Evolutionary conservation across 2,797 vertebrate genomes (phyloP).

Genomic region (Heteromormyrus szaboi): DNA sequence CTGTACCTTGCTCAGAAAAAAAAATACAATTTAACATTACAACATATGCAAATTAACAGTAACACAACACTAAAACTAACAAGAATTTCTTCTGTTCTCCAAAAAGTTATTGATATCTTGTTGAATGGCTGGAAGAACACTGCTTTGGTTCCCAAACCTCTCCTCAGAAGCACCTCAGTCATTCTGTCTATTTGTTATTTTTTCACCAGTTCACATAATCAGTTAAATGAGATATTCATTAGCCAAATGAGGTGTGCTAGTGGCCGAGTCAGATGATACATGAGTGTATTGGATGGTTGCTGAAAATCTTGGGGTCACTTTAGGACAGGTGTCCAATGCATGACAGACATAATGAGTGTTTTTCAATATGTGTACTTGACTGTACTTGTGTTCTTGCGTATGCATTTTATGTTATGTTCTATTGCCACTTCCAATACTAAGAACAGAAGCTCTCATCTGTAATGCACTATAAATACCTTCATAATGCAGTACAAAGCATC

Average conservation of each 20-base stretch:
- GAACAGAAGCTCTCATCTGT: not conserved
- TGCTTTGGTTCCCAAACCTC: not conserved
- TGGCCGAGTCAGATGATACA: not conserved
- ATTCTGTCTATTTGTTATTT: not conserved
- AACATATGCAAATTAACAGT: not conserved
- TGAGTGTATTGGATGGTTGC: not conserved
- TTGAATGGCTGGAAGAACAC: not conserved
- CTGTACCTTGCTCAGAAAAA: not conserved
- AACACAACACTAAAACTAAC: not conserved
- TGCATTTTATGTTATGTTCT: not conserved
- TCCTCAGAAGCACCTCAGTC: not conserved
- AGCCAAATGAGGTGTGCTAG: not conserved
- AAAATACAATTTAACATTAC: not conserved
- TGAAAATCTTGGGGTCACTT: not conserved
- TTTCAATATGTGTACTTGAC: not conserved
- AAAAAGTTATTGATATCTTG: not conserved
- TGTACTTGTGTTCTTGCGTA: not conserved
- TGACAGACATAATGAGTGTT: not conserved
- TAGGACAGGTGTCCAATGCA: not conserved
- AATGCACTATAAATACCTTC: not conserved
- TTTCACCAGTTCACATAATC: not conserved
- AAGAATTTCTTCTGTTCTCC: not conserved
- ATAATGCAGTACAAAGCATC: not conserved
- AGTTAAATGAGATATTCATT: not conserved
- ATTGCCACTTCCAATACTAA: not conserved